These are phyloP conservation scores for Oxygymnocypris stewartii DNA, from an alignment of 2,113 vertebrate genomes.

Conservation along the genomic window DNA sequence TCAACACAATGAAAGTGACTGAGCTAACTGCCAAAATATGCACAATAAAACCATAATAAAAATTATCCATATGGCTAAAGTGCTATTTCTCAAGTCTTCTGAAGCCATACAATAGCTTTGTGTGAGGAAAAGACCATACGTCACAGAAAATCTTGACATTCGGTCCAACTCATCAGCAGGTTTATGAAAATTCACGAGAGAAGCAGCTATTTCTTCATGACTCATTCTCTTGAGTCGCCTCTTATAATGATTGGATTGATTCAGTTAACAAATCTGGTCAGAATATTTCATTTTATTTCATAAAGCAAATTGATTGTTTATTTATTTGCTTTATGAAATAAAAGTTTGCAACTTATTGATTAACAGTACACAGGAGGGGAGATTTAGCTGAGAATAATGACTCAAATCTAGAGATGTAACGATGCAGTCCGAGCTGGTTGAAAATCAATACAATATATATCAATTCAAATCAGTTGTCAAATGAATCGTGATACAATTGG, in stretches of 20 bases:
- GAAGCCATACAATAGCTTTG: not conserved
- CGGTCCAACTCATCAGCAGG: not conserved
- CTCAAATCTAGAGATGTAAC: not conserved
- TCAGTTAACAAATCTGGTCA: not conserved
- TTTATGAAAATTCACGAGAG: not conserved
- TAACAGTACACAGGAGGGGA: not conserved
- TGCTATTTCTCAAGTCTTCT: not conserved
- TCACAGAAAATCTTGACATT: not conserved
- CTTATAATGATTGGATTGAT: not conserved
- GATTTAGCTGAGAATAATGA: not conserved
- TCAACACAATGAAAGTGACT: not conserved
- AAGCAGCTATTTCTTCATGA: not conserved
- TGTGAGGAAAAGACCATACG: not conserved
- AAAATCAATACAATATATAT: too few species aligned
- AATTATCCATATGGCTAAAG: not conserved
- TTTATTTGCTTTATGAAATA: too few species aligned
- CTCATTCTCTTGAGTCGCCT: not conserved
- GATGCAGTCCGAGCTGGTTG: too few species aligned
- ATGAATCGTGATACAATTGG: too few species aligned
- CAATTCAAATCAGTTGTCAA: too few species aligned
- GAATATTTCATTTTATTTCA: not conserved
- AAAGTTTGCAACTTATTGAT: not conserved
- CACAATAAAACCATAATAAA: not conserved
- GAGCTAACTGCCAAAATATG: not conserved
- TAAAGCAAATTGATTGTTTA: not conserved